phyloP scores from a whole-genome alignment of 2,113 vertebrate species.

The Oophaga pumilio region DNA sequence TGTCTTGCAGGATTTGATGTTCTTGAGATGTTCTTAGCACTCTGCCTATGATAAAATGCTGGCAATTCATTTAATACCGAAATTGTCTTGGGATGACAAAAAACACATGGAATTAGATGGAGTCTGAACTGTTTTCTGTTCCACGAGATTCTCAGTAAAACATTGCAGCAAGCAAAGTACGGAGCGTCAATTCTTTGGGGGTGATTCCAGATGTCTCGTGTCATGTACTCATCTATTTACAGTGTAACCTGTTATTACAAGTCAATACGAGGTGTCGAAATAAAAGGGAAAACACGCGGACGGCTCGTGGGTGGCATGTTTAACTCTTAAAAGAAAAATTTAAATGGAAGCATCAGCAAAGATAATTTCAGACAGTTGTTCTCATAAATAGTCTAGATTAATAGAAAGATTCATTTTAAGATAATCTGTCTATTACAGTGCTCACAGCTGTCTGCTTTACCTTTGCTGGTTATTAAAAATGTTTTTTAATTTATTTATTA shows the following conservation, averaged over 20 bases:
- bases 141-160: not conserved
- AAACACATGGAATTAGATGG: not conserved
- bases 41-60: slow-evolving; percentile 3
- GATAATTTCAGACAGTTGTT: no score
- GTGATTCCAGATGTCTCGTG: not conserved
- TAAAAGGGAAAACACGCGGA: not conserved
- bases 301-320: not conserved
- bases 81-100: not conserved
- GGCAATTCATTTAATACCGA: not conserved
- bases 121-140: not conserved
- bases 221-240: not conserved
- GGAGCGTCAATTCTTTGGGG: not conserved
- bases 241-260: not conserved
- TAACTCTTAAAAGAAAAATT: not conserved
- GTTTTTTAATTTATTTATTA: no score
- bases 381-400: no score
- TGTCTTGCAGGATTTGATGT: slow-evolving; percentile 1
- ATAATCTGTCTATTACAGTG: no score
- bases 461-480: no score
- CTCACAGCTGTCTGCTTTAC: no score
- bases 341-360: not conserved
- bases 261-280: not conserved
- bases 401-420: no score
- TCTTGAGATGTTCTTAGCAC: slow-evolving; percentile 25
- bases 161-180: not conserved